Conservation (phyloP, 2,888 invertebrate genomes). For the Aquatica leii region DNA sequence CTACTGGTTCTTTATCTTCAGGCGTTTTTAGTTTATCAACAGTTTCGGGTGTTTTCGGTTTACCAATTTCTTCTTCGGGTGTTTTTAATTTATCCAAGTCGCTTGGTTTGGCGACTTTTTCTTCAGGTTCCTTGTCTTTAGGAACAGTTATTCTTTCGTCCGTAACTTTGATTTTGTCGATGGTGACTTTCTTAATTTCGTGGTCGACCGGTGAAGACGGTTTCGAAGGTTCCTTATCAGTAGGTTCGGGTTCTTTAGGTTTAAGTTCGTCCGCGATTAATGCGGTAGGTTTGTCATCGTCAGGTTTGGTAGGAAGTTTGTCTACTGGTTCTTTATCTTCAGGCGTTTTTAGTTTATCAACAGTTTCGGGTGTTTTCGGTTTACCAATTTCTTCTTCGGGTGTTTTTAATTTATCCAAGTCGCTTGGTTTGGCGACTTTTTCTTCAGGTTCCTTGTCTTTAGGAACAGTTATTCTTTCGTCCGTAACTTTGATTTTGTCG, state of each 20-base stretch:
- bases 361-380: neutral
- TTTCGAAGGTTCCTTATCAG: neutral
- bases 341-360: neutral
- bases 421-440: neutral
- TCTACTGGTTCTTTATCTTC: neutral
- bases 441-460: slow-evolving; percentile 17
- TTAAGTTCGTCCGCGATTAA: neutral
- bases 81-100: too few relatives aligned
- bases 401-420: neutral
- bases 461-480: neutral
- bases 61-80: neutral
- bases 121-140: neutral
- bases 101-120: neutral
- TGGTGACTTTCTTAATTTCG: neutral
- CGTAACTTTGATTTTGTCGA: neutral
- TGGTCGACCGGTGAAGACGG: neutral
- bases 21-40: neutral
- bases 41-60: neutral
- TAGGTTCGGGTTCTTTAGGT: neutral
- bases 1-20: neutral
- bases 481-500: neutral
- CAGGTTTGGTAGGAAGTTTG: neutral
- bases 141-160: neutral
- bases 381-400: neutral
- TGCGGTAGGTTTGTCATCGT: neutral